Evolutionary conservation across 2,113 vertebrate genomes (phyloP).

Genomic region (Oncorhynchus tshawytscha): DNA sequence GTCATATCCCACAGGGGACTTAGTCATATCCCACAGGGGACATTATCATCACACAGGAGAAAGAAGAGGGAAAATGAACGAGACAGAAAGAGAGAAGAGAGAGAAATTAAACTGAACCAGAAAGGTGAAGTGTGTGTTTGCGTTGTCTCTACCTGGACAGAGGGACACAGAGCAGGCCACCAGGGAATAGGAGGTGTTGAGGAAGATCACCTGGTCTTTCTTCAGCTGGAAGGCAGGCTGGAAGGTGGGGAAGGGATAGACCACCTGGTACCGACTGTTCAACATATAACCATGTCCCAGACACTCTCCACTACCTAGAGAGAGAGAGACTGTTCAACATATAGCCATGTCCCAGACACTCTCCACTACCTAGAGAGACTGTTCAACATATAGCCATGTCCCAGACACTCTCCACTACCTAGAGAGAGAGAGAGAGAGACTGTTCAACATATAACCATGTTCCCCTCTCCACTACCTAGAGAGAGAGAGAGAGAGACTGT

Average conservation of each 20-base stretch:
- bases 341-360: no score
- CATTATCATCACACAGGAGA: no score
- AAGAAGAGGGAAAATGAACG: neutral
- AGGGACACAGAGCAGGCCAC: slow-evolving; percentile 89
- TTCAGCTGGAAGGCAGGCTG: slow-evolving; percentile 93
- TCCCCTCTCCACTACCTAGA: no score
- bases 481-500: no score
- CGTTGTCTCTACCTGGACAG: slow-evolving; percentile 72
- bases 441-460: no score
- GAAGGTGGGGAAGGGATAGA: slow-evolving; percentile 92
- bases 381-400: no score
- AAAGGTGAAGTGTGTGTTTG: neutral
- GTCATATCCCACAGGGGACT: neutral
- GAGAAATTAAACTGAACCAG: neutral
- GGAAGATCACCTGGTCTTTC: slow-evolving; percentile 89
- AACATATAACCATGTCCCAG: no score
- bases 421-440: no score
- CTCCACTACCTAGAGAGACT: no score
- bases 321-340: no score
- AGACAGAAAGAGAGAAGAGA: neutral
- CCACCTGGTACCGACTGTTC: slow-evolving; percentile 82
- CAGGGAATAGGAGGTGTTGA: slow-evolving; percentile 92
- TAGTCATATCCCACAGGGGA: neutral
- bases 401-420: no score
- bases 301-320: no score